A percentile compares a stretch with the other conserved stretches of the same genome.
Evolutionary conservation across 1,140 invertebrate species (phyloP).

Genomic region (Ceratina japonica): DNA sequence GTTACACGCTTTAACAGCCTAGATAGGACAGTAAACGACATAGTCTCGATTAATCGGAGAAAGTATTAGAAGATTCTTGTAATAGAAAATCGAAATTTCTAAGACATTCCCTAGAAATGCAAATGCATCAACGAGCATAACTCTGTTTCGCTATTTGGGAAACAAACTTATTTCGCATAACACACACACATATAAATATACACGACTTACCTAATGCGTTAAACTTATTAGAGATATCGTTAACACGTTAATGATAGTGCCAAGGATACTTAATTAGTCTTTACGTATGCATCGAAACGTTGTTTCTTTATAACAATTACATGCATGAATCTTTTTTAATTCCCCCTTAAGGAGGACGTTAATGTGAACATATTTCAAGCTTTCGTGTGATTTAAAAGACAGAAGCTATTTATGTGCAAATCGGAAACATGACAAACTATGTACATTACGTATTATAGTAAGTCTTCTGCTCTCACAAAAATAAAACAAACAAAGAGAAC

Average conservation of each 20-base stretch:
- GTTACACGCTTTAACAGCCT: neutral
- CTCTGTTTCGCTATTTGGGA: constrained; percentile 12
- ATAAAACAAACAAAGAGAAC: neutral
- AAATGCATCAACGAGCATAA: constrained; percentile 15
- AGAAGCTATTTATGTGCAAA: constrained; percentile 39
- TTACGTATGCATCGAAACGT: no score
- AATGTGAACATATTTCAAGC: neutral
- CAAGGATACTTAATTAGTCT: no score
- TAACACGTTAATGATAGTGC: no score
- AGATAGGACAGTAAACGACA: no score
- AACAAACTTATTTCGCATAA: constrained; percentile 23
- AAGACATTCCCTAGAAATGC: constrained; percentile 35
- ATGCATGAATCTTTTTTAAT: no score
- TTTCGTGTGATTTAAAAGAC: constrained; percentile 3
- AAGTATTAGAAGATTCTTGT: neutral
- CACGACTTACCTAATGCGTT: no score
- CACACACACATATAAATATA: constrained; percentile 27
- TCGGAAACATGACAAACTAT: constrained; percentile 27
- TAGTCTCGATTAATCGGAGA: neutral
- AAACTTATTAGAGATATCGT: no score
- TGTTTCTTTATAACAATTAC: no score
- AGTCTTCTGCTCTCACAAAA: neutral
- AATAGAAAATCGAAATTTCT: neutral
- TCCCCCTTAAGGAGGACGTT: no score
- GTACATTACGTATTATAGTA: constrained; percentile 14